Conservation (phyloP, 1,140 invertebrate genomes). For the Glossosoma conforme region DNA sequence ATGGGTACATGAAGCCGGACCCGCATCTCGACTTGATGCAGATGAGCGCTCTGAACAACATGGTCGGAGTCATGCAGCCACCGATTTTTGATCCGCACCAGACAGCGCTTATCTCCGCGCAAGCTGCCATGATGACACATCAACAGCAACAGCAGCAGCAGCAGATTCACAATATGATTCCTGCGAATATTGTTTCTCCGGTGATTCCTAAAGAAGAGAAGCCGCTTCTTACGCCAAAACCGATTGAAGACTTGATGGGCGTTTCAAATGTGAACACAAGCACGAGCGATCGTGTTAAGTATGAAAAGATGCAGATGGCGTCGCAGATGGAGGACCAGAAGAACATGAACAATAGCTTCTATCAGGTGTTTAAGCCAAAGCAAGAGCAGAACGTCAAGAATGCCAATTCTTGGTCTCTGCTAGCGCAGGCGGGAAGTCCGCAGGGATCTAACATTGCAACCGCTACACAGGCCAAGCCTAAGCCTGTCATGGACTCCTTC, state of each 20-base stretch:
- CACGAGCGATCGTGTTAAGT: constrained; percentile 41
- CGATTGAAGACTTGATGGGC: constrained; percentile 57
- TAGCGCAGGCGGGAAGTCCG: constrained; percentile 76
- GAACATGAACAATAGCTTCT: constrained; percentile 53
- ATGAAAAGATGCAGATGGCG: constrained; percentile 32
- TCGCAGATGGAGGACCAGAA: constrained; percentile 43
- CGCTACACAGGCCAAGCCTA: constrained; percentile 56
- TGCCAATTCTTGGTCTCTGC: constrained; percentile 86
- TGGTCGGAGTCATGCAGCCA: constrained; percentile 42
- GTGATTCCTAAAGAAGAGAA: constrained; percentile 53
- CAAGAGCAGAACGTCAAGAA: constrained; percentile 79
- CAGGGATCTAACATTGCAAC: constrained; percentile 54
- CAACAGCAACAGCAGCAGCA: too few species aligned
- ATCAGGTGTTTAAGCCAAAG: constrained; percentile 61
- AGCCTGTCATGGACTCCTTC: constrained; percentile 65
- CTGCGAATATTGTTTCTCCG: constrained; percentile 43
- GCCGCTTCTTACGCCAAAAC: constrained; percentile 53
- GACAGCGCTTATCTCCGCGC: too few species aligned
- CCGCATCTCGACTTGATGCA: constrained; percentile 43
- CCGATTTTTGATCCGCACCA: constrained; percentile 65
- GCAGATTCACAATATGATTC: constrained; percentile 39
- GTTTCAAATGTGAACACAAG: constrained; percentile 49
- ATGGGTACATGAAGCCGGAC: constrained; percentile 48
- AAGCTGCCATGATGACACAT: constrained; percentile 45
- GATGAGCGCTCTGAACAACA: constrained; percentile 51